These are phyloP conservation scores for Lepidochrysops patricia DNA, from an alignment of 2,888 invertebrate species.

Conservation along the genomic window DNA sequence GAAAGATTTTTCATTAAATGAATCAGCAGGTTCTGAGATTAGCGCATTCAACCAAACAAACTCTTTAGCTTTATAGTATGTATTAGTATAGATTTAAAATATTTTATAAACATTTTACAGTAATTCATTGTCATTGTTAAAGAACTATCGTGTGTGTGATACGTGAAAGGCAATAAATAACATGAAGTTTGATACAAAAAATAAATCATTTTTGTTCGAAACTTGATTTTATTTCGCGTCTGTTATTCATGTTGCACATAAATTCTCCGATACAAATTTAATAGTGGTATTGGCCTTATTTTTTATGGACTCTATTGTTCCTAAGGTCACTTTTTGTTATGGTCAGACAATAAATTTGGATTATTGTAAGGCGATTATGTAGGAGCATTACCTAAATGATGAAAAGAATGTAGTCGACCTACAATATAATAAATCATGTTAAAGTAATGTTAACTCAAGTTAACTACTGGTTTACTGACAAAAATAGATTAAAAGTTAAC, in stretches of 20 bases:
- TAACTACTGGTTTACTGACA: too few relatives aligned
- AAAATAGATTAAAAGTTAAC: too few relatives aligned
- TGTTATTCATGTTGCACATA: not conserved
- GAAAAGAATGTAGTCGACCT: not conserved
- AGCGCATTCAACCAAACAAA: too few relatives aligned
- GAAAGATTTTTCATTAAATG: too few relatives aligned
- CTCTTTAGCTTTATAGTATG: too few relatives aligned
- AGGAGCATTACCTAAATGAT: not conserved
- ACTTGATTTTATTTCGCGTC: not conserved
- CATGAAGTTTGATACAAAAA: not conserved
- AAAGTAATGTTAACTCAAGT: too few relatives aligned
- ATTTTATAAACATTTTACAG: too few relatives aligned
- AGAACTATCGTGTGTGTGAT: not conserved
- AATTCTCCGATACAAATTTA: not conserved
- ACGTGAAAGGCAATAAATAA: not conserved
- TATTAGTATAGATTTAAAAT: too few relatives aligned
- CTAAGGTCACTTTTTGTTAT: constrained; percentile 3
- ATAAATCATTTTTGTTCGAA: not conserved
- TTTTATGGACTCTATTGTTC: not conserved
- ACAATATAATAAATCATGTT: not conserved
- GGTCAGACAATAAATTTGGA: not conserved
- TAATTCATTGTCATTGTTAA: too few relatives aligned
- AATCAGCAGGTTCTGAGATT: too few relatives aligned
- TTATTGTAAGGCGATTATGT: not conserved
- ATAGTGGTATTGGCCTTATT: not conserved